Evolutionary conservation across 2,888 invertebrate genomes (phyloP).

Genomic region (Drosophila koepferae): DNA sequence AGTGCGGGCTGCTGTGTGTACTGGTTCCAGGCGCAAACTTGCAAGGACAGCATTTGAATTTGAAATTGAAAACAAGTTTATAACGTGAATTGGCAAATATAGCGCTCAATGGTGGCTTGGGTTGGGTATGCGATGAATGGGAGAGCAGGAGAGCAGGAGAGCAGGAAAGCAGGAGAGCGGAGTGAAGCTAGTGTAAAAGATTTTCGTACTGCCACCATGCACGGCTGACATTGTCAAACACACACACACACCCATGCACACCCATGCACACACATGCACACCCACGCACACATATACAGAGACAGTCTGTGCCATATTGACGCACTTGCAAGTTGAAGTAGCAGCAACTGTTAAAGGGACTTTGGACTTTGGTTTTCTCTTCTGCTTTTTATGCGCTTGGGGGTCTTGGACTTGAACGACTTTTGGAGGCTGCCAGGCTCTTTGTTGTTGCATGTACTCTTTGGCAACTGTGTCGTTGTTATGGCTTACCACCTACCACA

Average conservation of each 20-base stretch:
- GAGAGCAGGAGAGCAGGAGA: too few species aligned
- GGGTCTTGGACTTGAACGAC: slow-evolving; percentile 60
- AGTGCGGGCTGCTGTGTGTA: slow-evolving; percentile 5
- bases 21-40: slow-evolving; percentile 47
- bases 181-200: slow-evolving; percentile 4
- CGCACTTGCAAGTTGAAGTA: slow-evolving; percentile 66
- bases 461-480: slow-evolving; percentile 50
- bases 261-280: slow-evolving; percentile 4
- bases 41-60: slow-evolving; percentile 68
- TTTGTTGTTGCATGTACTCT: slow-evolving; percentile 42
- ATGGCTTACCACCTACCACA: slow-evolving; percentile 11
- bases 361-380: slow-evolving; percentile 47
- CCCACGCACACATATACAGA: slow-evolving; percentile 3
- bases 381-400: slow-evolving; percentile 5
- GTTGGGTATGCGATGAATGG: too few species aligned
- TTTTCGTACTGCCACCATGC: slow-evolving; percentile 50
- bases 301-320: slow-evolving; percentile 48
- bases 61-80: slow-evolving; percentile 78
- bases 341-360: slow-evolving; percentile 69
- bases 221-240: slow-evolving; percentile 67
- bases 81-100: slow-evolving; percentile 74
- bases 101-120: slow-evolving; percentile 22
- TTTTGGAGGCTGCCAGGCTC: slow-evolving; percentile 49
- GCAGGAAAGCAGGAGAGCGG: too few species aligned
- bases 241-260: slow-evolving; percentile 9